These are phyloP conservation scores for Drosophila paucipuncta DNA, from an alignment of 2,888 invertebrate genomes.

Conservation along the genomic window DNA sequence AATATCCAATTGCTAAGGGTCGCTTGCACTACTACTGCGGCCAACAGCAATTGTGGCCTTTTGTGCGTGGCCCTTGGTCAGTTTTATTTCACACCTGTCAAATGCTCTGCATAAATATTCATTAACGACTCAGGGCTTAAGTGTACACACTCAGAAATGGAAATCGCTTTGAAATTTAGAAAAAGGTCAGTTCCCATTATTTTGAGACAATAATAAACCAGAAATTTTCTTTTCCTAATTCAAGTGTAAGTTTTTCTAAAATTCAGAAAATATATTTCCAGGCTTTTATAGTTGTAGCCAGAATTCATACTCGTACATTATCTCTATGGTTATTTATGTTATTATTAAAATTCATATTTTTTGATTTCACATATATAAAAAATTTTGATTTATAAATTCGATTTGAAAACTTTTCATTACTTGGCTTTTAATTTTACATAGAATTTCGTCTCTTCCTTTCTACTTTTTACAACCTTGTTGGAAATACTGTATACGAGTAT, in stretches of 20 bases:
- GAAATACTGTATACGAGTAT: not conserved
- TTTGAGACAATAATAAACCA: not conserved
- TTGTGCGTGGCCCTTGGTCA: slow-evolving; percentile 20
- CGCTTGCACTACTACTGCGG: slow-evolving; percentile 8
- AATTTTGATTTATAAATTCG: not conserved
- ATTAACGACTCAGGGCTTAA: slow-evolving; percentile 33
- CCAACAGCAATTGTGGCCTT: slow-evolving; percentile 32
- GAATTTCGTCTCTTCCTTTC: not conserved
- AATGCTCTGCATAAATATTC: slow-evolving; percentile 66
- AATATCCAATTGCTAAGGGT: slow-evolving; percentile 24
- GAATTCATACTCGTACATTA: not conserved
- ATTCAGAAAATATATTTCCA: not conserved
- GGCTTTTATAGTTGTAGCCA: not conserved
- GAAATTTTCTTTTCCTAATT: not conserved
- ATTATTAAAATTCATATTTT: not conserved
- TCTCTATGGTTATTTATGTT: not conserved
- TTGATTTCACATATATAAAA: not conserved
- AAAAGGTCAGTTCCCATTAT: not conserved
- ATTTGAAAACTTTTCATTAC: not conserved
- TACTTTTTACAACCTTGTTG: not conserved
- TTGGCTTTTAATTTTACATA: not conserved
- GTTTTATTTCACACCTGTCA: slow-evolving; percentile 54
- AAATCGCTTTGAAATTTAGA: not conserved
- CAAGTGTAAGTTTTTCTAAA: not conserved
- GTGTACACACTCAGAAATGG: not conserved